A percentile compares a stretch with the other conserved stretches of the same genome.
phyloP scores from a whole-genome alignment of 2,888 invertebrate species.

The Steinernema hermaphroditum region DNA sequence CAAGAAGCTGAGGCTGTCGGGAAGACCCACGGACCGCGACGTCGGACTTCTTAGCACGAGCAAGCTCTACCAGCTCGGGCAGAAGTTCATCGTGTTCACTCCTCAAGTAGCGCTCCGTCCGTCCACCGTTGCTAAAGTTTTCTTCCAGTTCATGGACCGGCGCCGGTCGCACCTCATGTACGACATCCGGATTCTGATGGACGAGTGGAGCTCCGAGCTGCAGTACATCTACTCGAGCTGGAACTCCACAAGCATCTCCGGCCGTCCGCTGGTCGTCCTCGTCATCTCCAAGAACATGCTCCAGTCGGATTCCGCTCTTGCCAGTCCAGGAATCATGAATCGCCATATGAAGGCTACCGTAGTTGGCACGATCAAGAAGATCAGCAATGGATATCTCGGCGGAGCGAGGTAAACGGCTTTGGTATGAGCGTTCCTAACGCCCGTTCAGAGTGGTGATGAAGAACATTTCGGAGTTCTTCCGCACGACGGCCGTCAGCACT shows the following conservation, averaged over 20 bases:
- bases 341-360: constrained; percentile 70
- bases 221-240: constrained; percentile 79
- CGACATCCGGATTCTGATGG: constrained; percentile 95
- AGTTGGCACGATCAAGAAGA: constrained; percentile 94
- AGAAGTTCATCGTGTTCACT: constrained; percentile 94
- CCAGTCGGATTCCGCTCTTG: constrained; percentile 38
- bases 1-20: constrained; percentile 88
- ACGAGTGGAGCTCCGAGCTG: constrained; percentile 69
- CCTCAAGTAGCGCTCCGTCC: constrained; percentile 81
- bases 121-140: background rate
- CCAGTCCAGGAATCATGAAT: constrained; percentile 42
- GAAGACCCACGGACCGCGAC: constrained; percentile 84
- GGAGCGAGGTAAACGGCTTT: constrained; percentile 76
- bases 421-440: background rate
- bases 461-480: constrained; percentile 89
- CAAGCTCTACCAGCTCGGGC: constrained; percentile 91
- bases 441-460: constrained; percentile 79
- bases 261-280: constrained; percentile 89
- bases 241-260: constrained; percentile 95
- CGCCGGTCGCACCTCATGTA: constrained; percentile 96
- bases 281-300: constrained; percentile 76
- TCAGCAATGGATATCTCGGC: constrained; percentile 96
- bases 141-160: constrained; percentile 89
- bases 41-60: constrained; percentile 97
- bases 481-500: constrained; percentile 95